Base-by-base conservation (phyloP, 2,113 vertebrate species). In the Rhinolophus ferrumequinum region DNA sequence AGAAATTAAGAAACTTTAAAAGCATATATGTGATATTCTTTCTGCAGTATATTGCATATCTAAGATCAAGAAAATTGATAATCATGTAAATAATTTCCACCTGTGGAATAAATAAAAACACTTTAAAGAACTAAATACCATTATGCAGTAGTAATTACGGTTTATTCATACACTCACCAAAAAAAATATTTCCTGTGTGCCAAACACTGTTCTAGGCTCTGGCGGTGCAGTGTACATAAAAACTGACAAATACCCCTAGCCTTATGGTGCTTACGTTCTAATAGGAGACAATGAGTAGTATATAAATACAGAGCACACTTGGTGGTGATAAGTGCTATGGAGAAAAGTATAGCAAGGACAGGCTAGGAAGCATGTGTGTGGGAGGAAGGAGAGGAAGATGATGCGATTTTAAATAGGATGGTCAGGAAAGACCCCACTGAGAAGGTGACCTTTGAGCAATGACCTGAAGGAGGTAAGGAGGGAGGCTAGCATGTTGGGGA, bases 1-100 rank as follows among this genome's bases (percentile, higher is more conserved):
- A 80, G 44, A 83, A 60, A 95, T 56, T 11, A 88, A 70, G 60
- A 90, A 87, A 69, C 30, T 60, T 58, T 38, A 35, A 82, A 94
- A 76, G 14, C 21, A 9, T 5, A 1, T 13, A 28, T 11, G 22
- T 13, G 24, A 16, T 30, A 15, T 66, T 76, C 52, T 90, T 70
- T 76, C 18, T 41, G 28, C 28, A 52, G 56, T 6, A 5, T 66
- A 14, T 30, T 64, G 38, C 33, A 15, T 24, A 60, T 24, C 38
- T 86, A 67, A 83, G n/a, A 28, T 90, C 28, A n/a, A 30, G 41
- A 64, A 14, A 21, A 10, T 60, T 82, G 14, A 41, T 41, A 38
- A 44, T 38, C 13, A 26, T 62, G 30, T 60, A 84, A 83, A 79
- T 93, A 85, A 62, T 84, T 66, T 89, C 33, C 60, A 22, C 38